Conservation (phyloP, 2,888 invertebrate species). For the Calliscelio sp. region DNA sequence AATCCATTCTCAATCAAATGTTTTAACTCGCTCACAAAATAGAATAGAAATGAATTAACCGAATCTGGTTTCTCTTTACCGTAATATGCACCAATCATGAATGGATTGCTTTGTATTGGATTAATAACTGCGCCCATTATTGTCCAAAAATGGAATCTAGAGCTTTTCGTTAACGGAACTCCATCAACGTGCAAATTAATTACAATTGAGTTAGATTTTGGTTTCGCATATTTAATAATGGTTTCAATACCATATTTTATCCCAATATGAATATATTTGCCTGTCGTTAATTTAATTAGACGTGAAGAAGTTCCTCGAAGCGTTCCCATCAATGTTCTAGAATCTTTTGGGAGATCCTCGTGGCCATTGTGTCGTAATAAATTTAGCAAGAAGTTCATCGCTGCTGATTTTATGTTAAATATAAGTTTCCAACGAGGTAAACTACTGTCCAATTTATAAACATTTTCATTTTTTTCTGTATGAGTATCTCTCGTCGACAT, state of each 20-base stretch:
- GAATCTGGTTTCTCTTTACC: constrained; percentile 5
- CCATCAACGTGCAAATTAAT: not conserved
- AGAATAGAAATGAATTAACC: constrained; percentile 11
- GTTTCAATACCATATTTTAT: constrained; percentile 4
- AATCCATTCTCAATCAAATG: constrained; percentile 8
- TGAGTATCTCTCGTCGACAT: not conserved
- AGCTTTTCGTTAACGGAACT: constrained; percentile 4
- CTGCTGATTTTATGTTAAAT: not conserved
- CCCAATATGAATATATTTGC: constrained; percentile 9
- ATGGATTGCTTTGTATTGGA: constrained; percentile 1
- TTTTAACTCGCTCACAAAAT: constrained; percentile 11
- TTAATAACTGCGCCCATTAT: constrained; percentile 5
- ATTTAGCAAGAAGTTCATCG: constrained; percentile 5
- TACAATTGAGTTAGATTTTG: not conserved
- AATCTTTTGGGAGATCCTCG: not conserved
- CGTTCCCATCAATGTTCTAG: not conserved
- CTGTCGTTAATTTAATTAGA: not conserved
- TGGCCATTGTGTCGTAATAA: constrained; percentile 4
- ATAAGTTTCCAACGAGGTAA: constrained; percentile 7
- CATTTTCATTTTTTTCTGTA: not conserved
- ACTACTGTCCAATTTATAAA: not conserved
- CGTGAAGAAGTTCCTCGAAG: not conserved
- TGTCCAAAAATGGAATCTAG: constrained; percentile 5
- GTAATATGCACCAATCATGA: constrained; percentile 11
- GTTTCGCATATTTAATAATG: not conserved